phyloP scores from a whole-genome alignment of 2,113 vertebrate species.

The Syrmaticus mikado region DNA sequence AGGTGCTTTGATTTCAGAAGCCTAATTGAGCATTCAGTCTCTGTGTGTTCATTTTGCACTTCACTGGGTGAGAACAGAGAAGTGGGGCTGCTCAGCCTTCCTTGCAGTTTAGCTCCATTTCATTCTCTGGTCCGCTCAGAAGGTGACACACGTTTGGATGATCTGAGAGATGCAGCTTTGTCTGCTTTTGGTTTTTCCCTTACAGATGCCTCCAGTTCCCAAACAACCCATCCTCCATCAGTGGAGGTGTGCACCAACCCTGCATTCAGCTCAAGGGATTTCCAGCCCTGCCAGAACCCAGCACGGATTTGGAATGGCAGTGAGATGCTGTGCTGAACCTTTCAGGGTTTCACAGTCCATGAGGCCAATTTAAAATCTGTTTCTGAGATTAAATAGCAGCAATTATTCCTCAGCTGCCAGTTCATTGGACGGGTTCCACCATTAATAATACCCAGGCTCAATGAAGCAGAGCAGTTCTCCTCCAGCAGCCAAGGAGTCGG shows the following conservation, averaged over 20 bases:
- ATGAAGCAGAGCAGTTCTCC: slow-evolving; percentile 18
- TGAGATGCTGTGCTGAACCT: not conserved
- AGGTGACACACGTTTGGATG: not conserved
- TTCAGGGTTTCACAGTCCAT: not conserved
- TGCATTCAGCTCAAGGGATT: not conserved
- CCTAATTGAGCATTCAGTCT: slow-evolving; percentile 52
- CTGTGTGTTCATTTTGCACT: slow-evolving; percentile 61
- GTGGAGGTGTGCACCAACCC: fast-evolving
- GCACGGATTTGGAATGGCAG: not conserved
- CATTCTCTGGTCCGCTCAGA: not conserved
- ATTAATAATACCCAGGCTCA: slow-evolving; percentile 20
- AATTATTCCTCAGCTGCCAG: slow-evolving; percentile 36
- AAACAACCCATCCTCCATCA: slow-evolving; percentile 16
- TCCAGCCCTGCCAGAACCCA: not conserved
- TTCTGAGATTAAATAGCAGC: slow-evolving; percentile 26
- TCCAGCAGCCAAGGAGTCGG: not conserved
- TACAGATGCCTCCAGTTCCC: not conserved
- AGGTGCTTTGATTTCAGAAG: slow-evolving; percentile 38
- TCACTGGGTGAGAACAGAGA: slow-evolving; percentile 50
- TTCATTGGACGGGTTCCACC: not conserved
- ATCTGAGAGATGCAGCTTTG: not conserved
- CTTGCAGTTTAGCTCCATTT: slow-evolving; percentile 54
- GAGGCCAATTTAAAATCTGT: not conserved
- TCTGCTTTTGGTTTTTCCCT: not conserved
- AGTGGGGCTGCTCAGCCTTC: not conserved